These are phyloP conservation scores for Scrobipalpa atriplicella DNA, from an alignment of 2,888 invertebrate species.

Conservation along the genomic window DNA sequence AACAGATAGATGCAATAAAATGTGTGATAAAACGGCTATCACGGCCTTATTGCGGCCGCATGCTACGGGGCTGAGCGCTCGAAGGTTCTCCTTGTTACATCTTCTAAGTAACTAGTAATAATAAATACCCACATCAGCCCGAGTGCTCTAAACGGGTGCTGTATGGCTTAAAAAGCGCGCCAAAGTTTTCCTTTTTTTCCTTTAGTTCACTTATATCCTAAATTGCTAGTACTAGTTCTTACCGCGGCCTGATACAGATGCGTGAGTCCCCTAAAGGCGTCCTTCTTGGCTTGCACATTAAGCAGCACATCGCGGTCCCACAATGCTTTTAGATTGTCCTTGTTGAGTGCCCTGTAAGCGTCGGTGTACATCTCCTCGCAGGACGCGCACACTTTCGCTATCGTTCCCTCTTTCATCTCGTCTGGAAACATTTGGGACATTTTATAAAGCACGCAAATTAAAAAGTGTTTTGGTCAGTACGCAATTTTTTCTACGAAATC, in stretches of 20 bases:
- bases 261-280: conserved; percentile 93
- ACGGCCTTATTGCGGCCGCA: too few relatives aligned
- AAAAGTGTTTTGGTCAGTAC: too few relatives aligned
- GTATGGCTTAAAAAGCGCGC: too few relatives aligned
- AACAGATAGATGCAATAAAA: too few relatives aligned
- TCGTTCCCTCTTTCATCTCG: conserved; percentile 96
- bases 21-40: too few relatives aligned
- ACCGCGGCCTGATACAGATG: conserved; percentile 94
- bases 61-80: too few relatives aligned
- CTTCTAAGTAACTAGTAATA: conserved; percentile 54
- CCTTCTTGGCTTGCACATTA: conserved; percentile 92
- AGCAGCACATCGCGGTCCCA: conserved; percentile 96
- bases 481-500: too few relatives aligned
- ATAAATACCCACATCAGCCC: too few relatives aligned
- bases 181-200: too few relatives aligned
- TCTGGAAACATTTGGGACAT: conserved; percentile 80
- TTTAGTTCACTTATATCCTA: too few relatives aligned
- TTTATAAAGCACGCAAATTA: neutral
- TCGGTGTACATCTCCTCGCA: conserved; percentile 97
- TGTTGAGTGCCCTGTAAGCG: conserved; percentile 92
- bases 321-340: conserved; percentile 90
- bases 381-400: conserved; percentile 96
- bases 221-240: too few relatives aligned
- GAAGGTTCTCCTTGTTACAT: conserved; percentile 92
- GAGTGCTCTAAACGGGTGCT: too few relatives aligned